Evolutionary conservation across 2,888 invertebrate species (phyloP).

Genomic region (Acleris laterana): DNA sequence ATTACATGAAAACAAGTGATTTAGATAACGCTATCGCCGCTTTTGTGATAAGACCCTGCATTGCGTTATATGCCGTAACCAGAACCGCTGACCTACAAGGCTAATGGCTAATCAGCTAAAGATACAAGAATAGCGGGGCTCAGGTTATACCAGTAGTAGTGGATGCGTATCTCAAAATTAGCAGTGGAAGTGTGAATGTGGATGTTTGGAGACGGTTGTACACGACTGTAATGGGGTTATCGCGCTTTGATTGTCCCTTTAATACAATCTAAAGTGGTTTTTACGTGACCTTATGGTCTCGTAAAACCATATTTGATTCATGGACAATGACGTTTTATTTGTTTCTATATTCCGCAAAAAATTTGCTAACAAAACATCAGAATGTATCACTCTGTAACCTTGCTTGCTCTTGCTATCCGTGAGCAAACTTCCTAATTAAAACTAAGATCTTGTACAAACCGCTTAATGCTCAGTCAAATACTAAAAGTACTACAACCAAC

Average conservation of each 20-base stretch:
- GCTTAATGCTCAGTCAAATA: too few species aligned
- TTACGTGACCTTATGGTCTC: neutral
- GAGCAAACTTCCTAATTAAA: too few species aligned
- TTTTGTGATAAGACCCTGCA: conserved; percentile 49
- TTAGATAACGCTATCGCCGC: conserved; percentile 62
- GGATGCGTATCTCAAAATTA: conserved; percentile 27
- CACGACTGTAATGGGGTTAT: conserved; percentile 63
- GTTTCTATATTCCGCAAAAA: neutral
- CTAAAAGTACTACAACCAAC: too few species aligned
- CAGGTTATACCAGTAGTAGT: conserved; percentile 13
- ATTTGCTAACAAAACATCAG: too few species aligned
- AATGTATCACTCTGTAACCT: too few species aligned
- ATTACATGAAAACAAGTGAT: conserved; percentile 58
- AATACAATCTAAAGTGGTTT: neutral
- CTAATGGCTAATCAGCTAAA: conserved; percentile 4
- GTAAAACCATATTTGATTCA: neutral
- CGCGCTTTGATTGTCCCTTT: conserved; percentile 39
- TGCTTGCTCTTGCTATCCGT: too few species aligned
- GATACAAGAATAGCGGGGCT: neutral
- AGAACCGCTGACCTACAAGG: conserved; percentile 11
- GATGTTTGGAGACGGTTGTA: conserved; percentile 42
- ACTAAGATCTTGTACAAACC: too few species aligned
- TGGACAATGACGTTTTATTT: neutral
- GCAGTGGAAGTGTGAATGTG: conserved; percentile 26
- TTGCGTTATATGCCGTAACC: conserved; percentile 46